A percentile compares a stretch with the other conserved stretches of the same genome.
Conservation (phyloP, 2,888 invertebrate species). For the Stramonita haemastoma region DNA sequence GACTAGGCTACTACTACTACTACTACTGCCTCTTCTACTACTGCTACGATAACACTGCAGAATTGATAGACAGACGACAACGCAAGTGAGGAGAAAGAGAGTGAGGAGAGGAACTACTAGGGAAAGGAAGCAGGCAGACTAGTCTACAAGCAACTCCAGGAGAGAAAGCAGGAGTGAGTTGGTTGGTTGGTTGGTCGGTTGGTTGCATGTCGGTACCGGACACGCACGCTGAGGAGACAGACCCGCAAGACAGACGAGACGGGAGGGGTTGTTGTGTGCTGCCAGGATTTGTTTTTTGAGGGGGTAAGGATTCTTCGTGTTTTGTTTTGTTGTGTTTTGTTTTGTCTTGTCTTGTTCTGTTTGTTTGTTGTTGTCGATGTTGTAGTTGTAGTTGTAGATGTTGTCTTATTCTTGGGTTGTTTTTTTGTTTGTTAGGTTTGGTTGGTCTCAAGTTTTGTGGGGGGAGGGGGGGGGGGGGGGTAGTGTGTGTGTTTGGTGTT, state of each 20-base stretch:
- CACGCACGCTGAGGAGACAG: background rate
- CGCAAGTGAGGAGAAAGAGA: background rate
- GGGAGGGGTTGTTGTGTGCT: background rate
- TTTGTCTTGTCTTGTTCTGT: background rate
- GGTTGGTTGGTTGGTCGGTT: background rate
- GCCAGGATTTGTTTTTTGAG: background rate
- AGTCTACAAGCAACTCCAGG: background rate
- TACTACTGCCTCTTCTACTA: too few species aligned
- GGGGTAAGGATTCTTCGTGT: background rate
- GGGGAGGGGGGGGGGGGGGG: too few species aligned
- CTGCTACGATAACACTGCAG: background rate
- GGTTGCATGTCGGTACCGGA: background rate
- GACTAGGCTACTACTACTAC: too few species aligned
- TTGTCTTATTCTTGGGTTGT: too few species aligned
- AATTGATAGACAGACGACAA: background rate
- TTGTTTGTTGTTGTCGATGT: too few species aligned
- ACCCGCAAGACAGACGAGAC: background rate
- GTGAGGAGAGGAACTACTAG: background rate
- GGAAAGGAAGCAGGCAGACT: background rate
- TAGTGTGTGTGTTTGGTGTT: too few species aligned
- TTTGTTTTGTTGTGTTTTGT: background rate
- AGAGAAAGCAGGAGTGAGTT: background rate
- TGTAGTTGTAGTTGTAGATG: too few species aligned
- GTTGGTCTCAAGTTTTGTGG: too few species aligned
- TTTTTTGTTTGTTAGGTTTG: too few species aligned